Percentiles rank a stretch among this genome's conserved stretches.
phyloP scores from a whole-genome alignment of 2,888 invertebrate species.

The Athrips mouffetella region DNA sequence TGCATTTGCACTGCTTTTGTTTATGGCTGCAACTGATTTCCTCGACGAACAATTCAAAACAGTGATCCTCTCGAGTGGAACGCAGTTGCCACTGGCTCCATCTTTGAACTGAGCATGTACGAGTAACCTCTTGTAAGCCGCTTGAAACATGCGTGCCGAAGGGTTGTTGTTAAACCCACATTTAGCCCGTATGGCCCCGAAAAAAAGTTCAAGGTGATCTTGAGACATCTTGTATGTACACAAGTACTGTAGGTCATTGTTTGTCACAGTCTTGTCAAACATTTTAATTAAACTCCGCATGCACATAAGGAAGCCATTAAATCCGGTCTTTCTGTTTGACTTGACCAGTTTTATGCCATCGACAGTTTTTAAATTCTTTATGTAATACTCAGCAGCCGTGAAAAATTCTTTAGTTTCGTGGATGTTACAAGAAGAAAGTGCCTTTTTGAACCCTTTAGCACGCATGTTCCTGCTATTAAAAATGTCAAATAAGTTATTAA shows the following conservation, averaged over 20 bases:
- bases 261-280: not conserved
- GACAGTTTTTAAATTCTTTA: constrained; percentile 2
- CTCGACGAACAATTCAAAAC: constrained; percentile 14
- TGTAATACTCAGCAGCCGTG: not conserved
- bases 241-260: constrained; percentile 11
- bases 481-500: constrained; percentile 10
- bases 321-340: constrained; percentile 12
- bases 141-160: constrained; percentile 17
- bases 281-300: constrained; percentile 11
- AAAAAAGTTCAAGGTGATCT: constrained; percentile 18
- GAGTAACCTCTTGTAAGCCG: constrained; percentile 19
- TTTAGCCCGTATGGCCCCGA: constrained; percentile 18
- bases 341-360: not conserved
- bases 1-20: not conserved
- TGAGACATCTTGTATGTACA: constrained; percentile 18
- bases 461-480: constrained; percentile 9
- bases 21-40: not conserved
- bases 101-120: constrained; percentile 21
- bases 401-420: constrained; percentile 4
- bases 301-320: constrained; percentile 15
- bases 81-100: constrained; percentile 15
- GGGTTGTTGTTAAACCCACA: constrained; percentile 22
- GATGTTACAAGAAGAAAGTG: not conserved
- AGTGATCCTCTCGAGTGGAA: constrained; percentile 16
- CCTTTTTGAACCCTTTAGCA: constrained; percentile 4